Base-by-base conservation (phyloP, 2,888 invertebrate species). In the Pristionchus fissidentatus region DNA sequence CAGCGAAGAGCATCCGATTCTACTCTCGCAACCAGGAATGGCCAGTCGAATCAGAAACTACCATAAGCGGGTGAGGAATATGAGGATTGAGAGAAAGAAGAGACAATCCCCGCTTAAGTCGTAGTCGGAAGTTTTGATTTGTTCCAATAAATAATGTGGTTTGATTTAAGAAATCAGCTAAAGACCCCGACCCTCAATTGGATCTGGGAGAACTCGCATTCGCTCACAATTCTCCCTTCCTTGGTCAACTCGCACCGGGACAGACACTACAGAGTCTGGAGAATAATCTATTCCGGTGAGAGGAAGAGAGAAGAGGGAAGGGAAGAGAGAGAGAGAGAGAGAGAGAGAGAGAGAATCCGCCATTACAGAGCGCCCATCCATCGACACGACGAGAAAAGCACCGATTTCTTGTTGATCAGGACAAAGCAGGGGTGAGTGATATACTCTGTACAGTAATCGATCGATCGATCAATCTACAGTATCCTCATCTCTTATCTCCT, bases 1-100 rank as follows among this genome's bases (percentile, higher is more conserved):
- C 93, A 97, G 97, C 86, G 99, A 99, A 93, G 98, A 99, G 93
- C 97, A 97, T 94, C 98, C 99, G 0, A 98, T 98, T 0, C 94
- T 99, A 26, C 95, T 98, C 94, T 97, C 96, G 93, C 98, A 98
- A 94, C 92, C 92, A 13, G 99, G 99, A 87, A 99, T 99, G 99
- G 98, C 98, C 90, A 96, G 97, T 0, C 97, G 97, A 93, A 95
- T 99, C 85, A 97, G 98, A 93, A 99, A 99, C 93, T 99, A 99
- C 92, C 98, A 98, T 93, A 98, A 98, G 93, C 90, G 94, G 90
- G 94, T 94, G 86, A 87, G 92, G 29, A 55, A 19, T 32, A 1
- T 22, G 5, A 0, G n/a, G 22, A 57, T 57, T 57, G 57, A 26
- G 22, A 57, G 57, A n/a, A 10, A 52, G 22, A 26, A 5, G 75